Evolutionary conservation across 2,888 invertebrate genomes (phyloP), one percentile per base, ranked within the genome.

Genomic region (Entomobrya multifasciata): DNA sequence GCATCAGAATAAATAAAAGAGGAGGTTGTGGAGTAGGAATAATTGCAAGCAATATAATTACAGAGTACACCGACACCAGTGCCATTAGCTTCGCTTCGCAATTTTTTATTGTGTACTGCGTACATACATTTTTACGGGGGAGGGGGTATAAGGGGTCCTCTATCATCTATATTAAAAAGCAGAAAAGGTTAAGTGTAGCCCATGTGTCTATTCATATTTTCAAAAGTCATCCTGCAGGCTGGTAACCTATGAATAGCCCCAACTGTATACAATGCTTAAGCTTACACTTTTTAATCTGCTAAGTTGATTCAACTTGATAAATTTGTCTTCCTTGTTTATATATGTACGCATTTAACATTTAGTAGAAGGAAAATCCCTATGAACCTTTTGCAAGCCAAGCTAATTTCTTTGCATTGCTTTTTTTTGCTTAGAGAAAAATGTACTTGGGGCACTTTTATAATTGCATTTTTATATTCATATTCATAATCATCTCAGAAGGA

Each of bases 1-100:
- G 81, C 81, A 81, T 81, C 81, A 81, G 81, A 52, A 72, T 65
- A 17, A 52, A 57, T 57, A 57, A 17, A 41, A 22, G 27, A 25
- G 27, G 57, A 22, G 11, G 57, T 57, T 57, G 10, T 65, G 2
- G 41, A 20, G 8, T 4, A 36, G 4, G 36, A 65, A 41, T 41
- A 65, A 65, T 65, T 65, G 65, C 41, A 27, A 65, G 22, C 57
- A 25, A 25, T 22, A 57, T 57, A 25, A 65, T 65, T 65, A 65
- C 17, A 65, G 13, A 17, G 36, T 65, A 65, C 20, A 17, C 65
- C 41, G 6, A n/a, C 20, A 65, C 36, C 25, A 25, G 57, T 17
- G 17, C n/a, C 20, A 52, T 17, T 36, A 41, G 17, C 41, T 36
- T 17, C 36, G 36, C 36, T 36, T 36, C 36, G 36, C 36, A 36